These are phyloP conservation scores for Australoheros facetus DNA, from an alignment of 2,797 vertebrate species.

Conservation along the genomic window DNA sequence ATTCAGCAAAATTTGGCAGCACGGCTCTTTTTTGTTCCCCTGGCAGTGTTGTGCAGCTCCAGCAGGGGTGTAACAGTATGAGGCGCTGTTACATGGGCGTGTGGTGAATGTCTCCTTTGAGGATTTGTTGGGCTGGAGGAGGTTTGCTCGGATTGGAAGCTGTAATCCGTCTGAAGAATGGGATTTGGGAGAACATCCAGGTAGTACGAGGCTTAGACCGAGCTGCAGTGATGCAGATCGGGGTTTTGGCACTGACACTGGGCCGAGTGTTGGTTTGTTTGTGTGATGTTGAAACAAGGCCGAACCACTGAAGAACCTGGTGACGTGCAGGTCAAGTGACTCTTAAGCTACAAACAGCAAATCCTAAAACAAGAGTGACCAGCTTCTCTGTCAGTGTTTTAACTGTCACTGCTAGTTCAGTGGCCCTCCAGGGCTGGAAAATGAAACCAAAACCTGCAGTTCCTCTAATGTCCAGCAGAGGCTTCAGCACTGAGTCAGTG, in stretches of 20 bases:
- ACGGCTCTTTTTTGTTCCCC: not conserved
- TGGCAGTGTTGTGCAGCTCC: not conserved
- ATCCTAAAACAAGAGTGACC: not conserved
- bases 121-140: conserved; percentile 36
- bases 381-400: not conserved
- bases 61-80: not conserved
- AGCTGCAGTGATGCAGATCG: not conserved
- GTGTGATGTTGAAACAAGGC: not conserved
- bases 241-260: not conserved
- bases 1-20: conserved; percentile 10
- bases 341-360: not conserved
- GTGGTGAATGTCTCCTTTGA: conserved; percentile 10
- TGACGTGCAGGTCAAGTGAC: not conserved
- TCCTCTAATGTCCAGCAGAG: not conserved
- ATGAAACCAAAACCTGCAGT: not conserved
- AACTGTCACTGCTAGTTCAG: not conserved
- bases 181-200: conserved; percentile 40
- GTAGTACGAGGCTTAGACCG: conserved; percentile 5
- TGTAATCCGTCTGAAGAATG: conserved; percentile 49
- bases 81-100: conserved; percentile 8
- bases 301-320: not conserved
- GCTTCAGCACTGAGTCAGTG: not conserved
- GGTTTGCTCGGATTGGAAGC: conserved; percentile 23
- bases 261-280: not conserved
- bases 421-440: not conserved